Conservation (phyloP, 2,113 vertebrate genomes). For the Dromaius novaehollandiae region DNA sequence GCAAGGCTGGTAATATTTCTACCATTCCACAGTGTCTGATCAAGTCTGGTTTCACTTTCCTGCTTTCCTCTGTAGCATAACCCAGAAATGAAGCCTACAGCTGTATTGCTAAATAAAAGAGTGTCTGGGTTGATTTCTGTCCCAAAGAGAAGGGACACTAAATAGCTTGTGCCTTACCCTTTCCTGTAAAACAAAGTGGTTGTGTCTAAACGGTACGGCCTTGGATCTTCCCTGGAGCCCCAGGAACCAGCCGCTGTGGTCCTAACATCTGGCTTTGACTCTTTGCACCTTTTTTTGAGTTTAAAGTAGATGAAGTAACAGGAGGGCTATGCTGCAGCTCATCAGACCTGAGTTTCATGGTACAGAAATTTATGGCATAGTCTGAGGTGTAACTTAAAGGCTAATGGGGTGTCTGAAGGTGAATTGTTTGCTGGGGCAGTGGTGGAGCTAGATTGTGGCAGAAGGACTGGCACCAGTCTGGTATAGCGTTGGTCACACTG, state of each 20-base stretch:
- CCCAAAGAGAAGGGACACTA: background rate
- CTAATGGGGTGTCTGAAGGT: background rate
- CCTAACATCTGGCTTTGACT: background rate
- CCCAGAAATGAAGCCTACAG: background rate
- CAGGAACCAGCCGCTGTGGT: background rate
- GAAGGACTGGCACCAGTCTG: background rate
- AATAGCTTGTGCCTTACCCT: background rate
- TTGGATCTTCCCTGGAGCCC: background rate
- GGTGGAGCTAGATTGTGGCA: background rate
- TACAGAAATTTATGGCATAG: conserved; percentile 7
- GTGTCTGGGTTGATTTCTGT: background rate
- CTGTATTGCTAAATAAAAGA: background rate
- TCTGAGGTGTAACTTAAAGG: conserved; percentile 13
- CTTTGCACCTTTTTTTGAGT: background rate
- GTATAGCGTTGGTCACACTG: background rate
- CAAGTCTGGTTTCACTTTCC: background rate
- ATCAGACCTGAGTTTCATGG: background rate
- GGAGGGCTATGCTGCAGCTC: background rate
- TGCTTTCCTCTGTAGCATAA: background rate
- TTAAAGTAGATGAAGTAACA: background rate
- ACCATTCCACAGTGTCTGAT: rapidly evolving
- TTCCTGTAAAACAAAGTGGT: background rate
- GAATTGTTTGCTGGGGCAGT: background rate
- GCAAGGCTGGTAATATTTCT: background rate
- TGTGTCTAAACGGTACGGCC: background rate